These are phyloP conservation scores for Hexactinellida sp. DNA, from an alignment of 37 sponge, comb jelly and placozoan species.

Conservation along the genomic window DNA sequence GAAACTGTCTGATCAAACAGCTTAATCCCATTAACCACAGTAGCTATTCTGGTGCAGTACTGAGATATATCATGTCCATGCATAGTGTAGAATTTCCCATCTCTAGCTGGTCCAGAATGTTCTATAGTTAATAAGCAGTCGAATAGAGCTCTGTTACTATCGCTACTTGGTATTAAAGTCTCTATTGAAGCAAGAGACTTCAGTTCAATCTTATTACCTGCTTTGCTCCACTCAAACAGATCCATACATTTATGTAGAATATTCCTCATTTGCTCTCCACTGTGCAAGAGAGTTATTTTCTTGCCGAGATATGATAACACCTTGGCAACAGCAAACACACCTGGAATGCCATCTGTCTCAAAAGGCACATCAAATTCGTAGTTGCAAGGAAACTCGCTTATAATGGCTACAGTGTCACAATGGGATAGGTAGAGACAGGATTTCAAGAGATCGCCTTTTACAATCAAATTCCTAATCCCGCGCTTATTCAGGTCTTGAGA, in stretches of 20 bases:
- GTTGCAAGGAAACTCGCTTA: constrained; percentile 46
- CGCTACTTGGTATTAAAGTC: background rate
- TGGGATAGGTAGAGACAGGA: constrained; percentile 42
- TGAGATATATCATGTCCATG: constrained; percentile 35
- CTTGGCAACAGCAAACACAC: constrained; percentile 44
- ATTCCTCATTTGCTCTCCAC: background rate
- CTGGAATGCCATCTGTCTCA: constrained; percentile 68
- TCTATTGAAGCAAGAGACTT: background rate
- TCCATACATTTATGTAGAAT: background rate
- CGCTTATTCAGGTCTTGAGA: constrained; percentile 42
- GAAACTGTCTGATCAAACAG: constrained; percentile 56
- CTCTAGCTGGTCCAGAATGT: constrained; percentile 34
- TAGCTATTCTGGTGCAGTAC: constrained; percentile 29
- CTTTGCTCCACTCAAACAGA: background rate
- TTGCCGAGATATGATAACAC: constrained; percentile 36
- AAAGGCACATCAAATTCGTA: constrained; percentile 26
- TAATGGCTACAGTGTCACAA: constrained; percentile 42
- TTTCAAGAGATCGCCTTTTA: constrained; percentile 34
- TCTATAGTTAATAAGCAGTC: constrained; percentile 76
- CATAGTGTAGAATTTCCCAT: constrained; percentile 65
- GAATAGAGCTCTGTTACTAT: background rate
- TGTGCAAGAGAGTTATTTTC: constrained; percentile 22
- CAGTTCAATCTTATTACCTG: background rate
- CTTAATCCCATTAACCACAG: constrained; percentile 18
- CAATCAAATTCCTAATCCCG: constrained; percentile 6